Conservation (phyloP, 2,797 vertebrate species). For the Sebastes taczanowskii region DNA sequence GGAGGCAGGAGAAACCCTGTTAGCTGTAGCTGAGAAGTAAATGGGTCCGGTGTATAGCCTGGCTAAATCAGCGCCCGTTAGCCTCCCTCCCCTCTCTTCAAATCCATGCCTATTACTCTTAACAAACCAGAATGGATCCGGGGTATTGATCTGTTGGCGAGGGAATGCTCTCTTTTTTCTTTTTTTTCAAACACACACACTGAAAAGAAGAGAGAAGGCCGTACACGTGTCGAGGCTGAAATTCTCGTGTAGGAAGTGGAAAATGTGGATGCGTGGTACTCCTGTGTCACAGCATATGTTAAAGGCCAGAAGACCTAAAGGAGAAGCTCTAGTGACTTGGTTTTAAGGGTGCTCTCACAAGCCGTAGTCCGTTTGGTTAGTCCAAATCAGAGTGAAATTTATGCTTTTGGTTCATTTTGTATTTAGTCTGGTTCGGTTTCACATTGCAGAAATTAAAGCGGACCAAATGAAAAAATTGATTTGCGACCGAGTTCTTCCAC, state of each 20-base stretch:
- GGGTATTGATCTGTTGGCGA: conserved; percentile 71
- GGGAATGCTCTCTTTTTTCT: conserved; percentile 65
- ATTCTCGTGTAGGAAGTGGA: neutral
- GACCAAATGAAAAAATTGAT: neutral
- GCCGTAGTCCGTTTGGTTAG: accelerated
- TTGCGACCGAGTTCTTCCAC: too few relatives aligned
- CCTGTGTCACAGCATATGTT: neutral
- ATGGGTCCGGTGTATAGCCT: conserved; percentile 55
- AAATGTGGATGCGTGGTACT: neutral
- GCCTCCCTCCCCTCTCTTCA: conserved; percentile 48
- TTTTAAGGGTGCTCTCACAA: neutral
- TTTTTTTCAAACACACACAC: neutral
- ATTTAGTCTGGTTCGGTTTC: neutral
- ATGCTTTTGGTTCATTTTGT: neutral
- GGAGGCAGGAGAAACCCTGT: conserved; percentile 59
- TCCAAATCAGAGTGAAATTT: neutral
- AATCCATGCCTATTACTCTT: conserved; percentile 77
- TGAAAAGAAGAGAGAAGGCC: neutral
- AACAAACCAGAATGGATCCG: conserved; percentile 79
- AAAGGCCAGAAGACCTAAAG: neutral
- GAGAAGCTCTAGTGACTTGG: neutral
- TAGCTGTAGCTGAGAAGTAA: conserved; percentile 63
- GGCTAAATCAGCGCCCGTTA: conserved; percentile 62
- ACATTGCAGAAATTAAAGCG: neutral
- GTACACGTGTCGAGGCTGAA: neutral